Base-by-base conservation (phyloP, 1,140 invertebrate species). In the Dreissena polymorpha region DNA sequence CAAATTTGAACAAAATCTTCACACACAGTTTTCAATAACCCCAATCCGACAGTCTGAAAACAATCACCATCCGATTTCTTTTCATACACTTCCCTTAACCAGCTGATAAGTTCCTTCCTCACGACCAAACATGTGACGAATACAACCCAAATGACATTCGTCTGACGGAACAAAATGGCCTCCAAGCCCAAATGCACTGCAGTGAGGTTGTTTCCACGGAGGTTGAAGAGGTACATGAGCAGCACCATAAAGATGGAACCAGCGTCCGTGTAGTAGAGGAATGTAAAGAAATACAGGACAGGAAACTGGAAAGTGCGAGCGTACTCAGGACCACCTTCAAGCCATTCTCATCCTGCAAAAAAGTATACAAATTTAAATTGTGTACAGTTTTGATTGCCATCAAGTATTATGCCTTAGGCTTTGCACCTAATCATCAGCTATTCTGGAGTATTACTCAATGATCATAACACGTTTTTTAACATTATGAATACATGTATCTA, bases 201-300 rank as follows among this genome's bases (percentile, higher is more conserved):
- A 18, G 89, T 63, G 7, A 57, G 75, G 70, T 93, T 89, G 53
- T 89, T 88, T 13, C 89, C 85, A 73, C 93, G 87, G 39, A 94
- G 83, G 92, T 95, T 94, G 69, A 95, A 93, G 14, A 95, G 92
- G 80, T 96, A 95, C 94, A 96, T 95, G 1, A 96, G 83, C 14
- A 98, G 93, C 8, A 98, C 94, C 88, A 96, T 95, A 63, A 96
- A 96, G 12, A 96, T 93, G 0, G 92, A 88, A 70, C 92, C 90
- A 86, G 83, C 53, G 97, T 99, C 99, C 0, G 99, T 99, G 91
- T 99, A 99, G 92, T 98, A 99, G 0, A 99, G 93, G 92, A 98
- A 97, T 14, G 96, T 96, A 92, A 98, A 99, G 91, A 99, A 99
- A 91, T 97, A 98, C 29, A 99, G 93, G 0, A 98, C 95, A 18